These are phyloP conservation scores for Ibycter americanus DNA, from an alignment of 2,797 vertebrate genomes.

Conservation along the genomic window DNA sequence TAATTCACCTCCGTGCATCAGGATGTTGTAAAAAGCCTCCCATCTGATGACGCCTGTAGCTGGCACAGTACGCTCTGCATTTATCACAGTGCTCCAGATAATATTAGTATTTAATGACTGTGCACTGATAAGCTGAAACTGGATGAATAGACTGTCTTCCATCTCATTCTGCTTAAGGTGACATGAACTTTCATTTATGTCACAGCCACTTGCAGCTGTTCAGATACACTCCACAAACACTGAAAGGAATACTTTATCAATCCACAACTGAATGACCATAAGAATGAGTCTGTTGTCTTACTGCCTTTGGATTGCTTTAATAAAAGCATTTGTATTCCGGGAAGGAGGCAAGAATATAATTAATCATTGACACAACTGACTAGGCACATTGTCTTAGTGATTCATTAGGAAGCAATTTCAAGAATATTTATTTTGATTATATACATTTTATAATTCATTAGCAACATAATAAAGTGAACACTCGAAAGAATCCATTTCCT, in stretches of 20 bases:
- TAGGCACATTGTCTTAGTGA: conserved; percentile 49
- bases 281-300: conserved; percentile 57
- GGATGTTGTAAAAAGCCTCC: conserved; percentile 27
- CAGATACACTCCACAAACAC: conserved; percentile 22
- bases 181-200: conserved; percentile 45
- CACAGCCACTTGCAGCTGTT: conserved; percentile 54
- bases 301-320: conserved; percentile 41
- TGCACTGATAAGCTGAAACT: conserved; percentile 28
- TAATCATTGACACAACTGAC: conserved; percentile 72
- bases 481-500: background rate
- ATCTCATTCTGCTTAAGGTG: conserved; percentile 49
- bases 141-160: conserved; percentile 34
- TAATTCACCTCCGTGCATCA: background rate
- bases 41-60: background rate
- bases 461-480: conserved; percentile 53
- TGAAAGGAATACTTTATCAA: conserved; percentile 58
- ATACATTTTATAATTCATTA: conserved; percentile 63
- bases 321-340: conserved; percentile 65
- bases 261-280: conserved; percentile 12
- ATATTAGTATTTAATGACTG: conserved; percentile 51
- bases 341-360: conserved; percentile 65
- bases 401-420: conserved; percentile 64
- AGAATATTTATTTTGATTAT: conserved; percentile 61
- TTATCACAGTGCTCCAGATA: conserved; percentile 50
- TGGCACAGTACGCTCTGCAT: background rate